Percentiles rank a stretch among this genome's conserved stretches.
Conservation (phyloP, 2,888 invertebrate genomes). For the Brassicogethes aeneus region DNA sequence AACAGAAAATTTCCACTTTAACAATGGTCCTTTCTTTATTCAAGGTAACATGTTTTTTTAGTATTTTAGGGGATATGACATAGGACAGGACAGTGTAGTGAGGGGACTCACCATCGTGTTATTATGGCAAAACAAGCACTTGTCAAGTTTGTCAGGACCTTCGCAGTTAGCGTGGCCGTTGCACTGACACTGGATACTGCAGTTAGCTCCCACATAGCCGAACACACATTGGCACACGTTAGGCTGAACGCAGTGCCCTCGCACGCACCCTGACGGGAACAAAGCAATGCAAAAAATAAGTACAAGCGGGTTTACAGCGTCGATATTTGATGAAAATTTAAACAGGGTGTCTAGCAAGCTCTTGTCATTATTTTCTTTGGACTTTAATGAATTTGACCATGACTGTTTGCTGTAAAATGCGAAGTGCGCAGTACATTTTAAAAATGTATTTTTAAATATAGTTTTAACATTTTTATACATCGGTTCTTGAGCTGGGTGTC, state of each 20-base stretch:
- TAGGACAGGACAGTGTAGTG: background rate
- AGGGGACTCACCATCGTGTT: slow-evolving; percentile 76
- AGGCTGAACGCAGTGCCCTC: slow-evolving; percentile 76
- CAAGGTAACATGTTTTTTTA: background rate
- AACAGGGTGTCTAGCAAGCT: no score
- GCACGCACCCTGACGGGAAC: slow-evolving; percentile 55
- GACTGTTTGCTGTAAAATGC: no score
- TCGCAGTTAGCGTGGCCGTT: slow-evolving; percentile 90
- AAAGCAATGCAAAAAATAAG: slow-evolving; percentile 7
- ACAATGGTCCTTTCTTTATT: background rate
- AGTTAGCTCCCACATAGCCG: slow-evolving; percentile 90
- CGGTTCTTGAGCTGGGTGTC: no score
- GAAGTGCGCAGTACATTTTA: no score
- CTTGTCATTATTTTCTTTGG: no score
- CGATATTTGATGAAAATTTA: background rate
- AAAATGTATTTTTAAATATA: no score
- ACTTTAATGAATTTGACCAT: no score
- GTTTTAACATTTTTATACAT: no score
- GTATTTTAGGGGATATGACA: background rate
- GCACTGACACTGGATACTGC: slow-evolving; percentile 88
- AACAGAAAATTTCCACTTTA: background rate
- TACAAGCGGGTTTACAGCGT: background rate
- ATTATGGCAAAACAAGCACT: slow-evolving; percentile 78
- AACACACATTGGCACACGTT: slow-evolving; percentile 84
- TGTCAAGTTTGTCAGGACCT: slow-evolving; percentile 74